phyloP scores from a whole-genome alignment of 1,140 invertebrate genomes.

The Rhizoglyphus robini region DNA sequence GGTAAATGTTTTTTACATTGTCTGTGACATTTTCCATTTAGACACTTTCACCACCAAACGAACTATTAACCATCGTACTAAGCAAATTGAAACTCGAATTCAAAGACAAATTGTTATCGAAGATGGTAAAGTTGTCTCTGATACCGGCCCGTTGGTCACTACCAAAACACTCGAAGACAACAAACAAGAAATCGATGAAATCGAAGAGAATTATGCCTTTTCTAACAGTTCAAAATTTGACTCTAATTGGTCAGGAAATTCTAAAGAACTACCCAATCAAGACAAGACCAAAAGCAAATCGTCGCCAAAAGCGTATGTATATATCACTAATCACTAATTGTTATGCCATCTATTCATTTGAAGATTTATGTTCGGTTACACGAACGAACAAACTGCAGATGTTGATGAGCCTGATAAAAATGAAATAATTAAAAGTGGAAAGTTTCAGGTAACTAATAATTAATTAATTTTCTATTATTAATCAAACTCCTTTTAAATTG shows the following conservation, averaged over 20 bases:
- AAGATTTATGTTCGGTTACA: too few relatives aligned
- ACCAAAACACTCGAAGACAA: constrained; percentile 76
- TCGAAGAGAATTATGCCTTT: background rate
- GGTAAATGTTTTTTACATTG: background rate
- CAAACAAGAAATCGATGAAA: constrained; percentile 50
- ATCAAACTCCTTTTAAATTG: too few relatives aligned
- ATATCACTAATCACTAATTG: too few relatives aligned
- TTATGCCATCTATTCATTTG: too few relatives aligned
- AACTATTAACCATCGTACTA: constrained; percentile 21
- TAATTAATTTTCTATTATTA: background rate
- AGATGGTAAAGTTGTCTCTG: constrained; percentile 72
- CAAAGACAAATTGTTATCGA: constrained; percentile 73
- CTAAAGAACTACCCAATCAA: too few relatives aligned
- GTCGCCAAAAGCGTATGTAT: too few relatives aligned
- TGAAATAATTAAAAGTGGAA: too few relatives aligned
- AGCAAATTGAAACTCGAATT: constrained; percentile 69
- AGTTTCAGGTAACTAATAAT: background rate
- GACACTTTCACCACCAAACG: background rate
- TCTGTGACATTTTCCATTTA: background rate
- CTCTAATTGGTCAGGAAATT: too few relatives aligned
- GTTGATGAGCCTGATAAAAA: too few relatives aligned
- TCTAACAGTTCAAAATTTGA: too few relatives aligned
- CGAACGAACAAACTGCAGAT: too few relatives aligned
- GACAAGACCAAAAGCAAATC: too few relatives aligned
- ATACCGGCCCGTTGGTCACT: constrained; percentile 71